Evolutionary conservation across 2,888 invertebrate genomes (phyloP).

Genomic region (Ectemnius lituratus): DNA sequence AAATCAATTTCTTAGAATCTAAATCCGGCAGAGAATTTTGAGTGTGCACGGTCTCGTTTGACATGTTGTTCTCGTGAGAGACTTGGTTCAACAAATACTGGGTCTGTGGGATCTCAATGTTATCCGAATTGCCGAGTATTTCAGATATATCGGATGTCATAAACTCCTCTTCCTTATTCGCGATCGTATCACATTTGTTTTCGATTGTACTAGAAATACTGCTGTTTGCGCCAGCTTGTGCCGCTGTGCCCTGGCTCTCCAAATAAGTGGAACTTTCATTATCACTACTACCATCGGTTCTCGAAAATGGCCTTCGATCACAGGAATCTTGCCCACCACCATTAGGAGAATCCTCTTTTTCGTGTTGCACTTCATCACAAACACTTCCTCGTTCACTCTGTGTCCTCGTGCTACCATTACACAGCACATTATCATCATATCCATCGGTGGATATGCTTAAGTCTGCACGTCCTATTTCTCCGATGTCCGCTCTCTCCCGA

Average conservation of each 20-base stretch:
- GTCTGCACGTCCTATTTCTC: slow-evolving; percentile 39
- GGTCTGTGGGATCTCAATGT: slow-evolving; percentile 81
- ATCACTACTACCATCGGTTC: slow-evolving; percentile 15
- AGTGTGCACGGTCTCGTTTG: slow-evolving; percentile 65
- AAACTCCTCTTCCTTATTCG: slow-evolving; percentile 54
- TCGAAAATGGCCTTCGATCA: slow-evolving; percentile 36
- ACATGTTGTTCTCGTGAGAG: slow-evolving; percentile 70
- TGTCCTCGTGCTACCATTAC: slow-evolving; percentile 41
- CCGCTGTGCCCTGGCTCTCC: not conserved
- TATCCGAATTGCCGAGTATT: slow-evolving; percentile 74
- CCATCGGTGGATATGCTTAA: slow-evolving; percentile 39
- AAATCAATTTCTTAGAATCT: slow-evolving; percentile 75
- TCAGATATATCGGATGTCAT: slow-evolving; percentile 65
- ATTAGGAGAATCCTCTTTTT: slow-evolving; percentile 20
- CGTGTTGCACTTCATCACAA: slow-evolving; percentile 42
- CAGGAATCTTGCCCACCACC: slow-evolving; percentile 20
- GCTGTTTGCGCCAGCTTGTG: slow-evolving; percentile 6
- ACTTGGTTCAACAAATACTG: slow-evolving; percentile 82
- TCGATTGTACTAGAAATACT: slow-evolving; percentile 14
- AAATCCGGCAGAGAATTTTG: slow-evolving; percentile 74
- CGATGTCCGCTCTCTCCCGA: not conserved
- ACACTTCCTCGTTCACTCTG: slow-evolving; percentile 34
- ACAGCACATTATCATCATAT: slow-evolving; percentile 39
- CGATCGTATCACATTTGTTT: not conserved
- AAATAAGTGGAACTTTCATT: slow-evolving; percentile 6